Base-by-base conservation (phyloP, 1,140 invertebrate species). In the Dreissena polymorpha region DNA sequence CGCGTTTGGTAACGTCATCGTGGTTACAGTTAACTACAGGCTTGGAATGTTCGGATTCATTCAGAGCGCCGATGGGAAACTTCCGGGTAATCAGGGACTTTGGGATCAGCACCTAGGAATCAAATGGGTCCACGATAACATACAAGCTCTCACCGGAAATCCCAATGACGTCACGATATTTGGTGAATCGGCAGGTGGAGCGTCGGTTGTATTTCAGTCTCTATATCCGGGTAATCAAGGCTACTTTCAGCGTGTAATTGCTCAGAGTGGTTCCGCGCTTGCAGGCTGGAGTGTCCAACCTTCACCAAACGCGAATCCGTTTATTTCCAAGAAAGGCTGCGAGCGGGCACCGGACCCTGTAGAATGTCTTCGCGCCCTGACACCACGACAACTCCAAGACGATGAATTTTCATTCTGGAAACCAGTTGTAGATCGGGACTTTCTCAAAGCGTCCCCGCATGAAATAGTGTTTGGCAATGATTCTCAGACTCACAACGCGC, bases 1-100 rank as follows among this genome's bases (percentile, higher is more conserved):
- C 0, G 96, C 96, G n/a, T 79, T 86, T 39, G 87, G 84, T 25
- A 96, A 98, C 88, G 95, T 99, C 14, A 96, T 99, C 53, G 94
- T 99, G 71, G 97, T 98, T 8, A 89, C 90, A 7, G 70, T 91
- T 0, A 86, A 93, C 90, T 99, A 99, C 91, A 95, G 98, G 71
- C 95, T 98, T 13, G 97, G 97, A 21, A 87, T 92, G 13, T 94
- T 99, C n/a, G 90, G 90, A 12, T 90, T 91, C 67, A 68, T 90
- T 5, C 99, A 97, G 92, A 96, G 98, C 87, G 63, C 57, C 53
- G 69, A 85, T 63, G 73, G 74, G 14, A 51, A 21, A 5, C 55
- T 79, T 3, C 70, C 14, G 92, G 95, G 72, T 23, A 90, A 90
- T 75, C 83, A 86, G 50, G 86, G 86, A 7, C 73, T 91, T 0